Conservation (phyloP, 2,797 vertebrate genomes). For the Alouatta caraya region DNA sequence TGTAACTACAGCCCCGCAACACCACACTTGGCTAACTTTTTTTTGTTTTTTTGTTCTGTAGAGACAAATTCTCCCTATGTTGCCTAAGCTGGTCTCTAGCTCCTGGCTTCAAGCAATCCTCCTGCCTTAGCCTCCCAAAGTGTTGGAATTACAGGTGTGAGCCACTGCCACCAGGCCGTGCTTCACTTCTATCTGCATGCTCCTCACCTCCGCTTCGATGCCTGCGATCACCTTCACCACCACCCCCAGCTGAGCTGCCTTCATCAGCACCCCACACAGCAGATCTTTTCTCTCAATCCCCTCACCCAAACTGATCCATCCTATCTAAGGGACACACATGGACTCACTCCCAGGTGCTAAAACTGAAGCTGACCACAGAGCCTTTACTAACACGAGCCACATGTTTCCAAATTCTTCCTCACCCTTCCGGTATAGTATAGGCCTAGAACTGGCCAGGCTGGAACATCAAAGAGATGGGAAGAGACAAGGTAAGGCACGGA, state of each 20-base stretch:
- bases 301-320: neutral
- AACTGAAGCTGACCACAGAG: neutral
- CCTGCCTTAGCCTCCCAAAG: neutral
- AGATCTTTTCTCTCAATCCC: neutral
- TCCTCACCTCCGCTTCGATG: neutral
- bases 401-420: neutral
- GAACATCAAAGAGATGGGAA: neutral
- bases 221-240: too few species aligned
- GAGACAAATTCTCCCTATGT: neutral
- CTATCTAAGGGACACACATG: neutral
- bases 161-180: neutral
- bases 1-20: neutral
- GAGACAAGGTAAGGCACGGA: neutral
- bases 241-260: neutral
- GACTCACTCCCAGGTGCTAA: neutral
- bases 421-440: neutral
- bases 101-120: neutral
- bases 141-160: neutral
- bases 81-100: neutral
- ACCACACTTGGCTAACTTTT: neutral
- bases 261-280: neutral
- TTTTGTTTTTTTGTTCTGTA: neutral
- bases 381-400: neutral
- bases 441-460: neutral
- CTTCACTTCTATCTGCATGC: neutral